These are phyloP conservation scores for Strigops habroptila DNA, from an alignment of 2,113 vertebrate genomes.

Conservation along the genomic window DNA sequence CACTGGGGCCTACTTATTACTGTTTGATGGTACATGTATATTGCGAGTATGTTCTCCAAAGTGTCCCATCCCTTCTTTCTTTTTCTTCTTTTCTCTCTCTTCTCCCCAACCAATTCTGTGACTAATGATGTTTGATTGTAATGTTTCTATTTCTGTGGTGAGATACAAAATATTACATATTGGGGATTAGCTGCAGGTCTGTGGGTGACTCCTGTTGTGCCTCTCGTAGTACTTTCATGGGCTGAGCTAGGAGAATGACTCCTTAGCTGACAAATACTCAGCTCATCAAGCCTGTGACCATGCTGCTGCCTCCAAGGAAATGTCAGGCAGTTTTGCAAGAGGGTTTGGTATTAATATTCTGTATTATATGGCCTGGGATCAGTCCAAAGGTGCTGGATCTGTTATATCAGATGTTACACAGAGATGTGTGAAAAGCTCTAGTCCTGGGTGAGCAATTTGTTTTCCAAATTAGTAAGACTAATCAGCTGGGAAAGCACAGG, in stretches of 20 bases:
- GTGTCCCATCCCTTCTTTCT: not conserved
- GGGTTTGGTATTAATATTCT: not conserved
- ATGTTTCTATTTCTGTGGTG: not conserved
- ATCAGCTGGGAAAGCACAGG: not conserved
- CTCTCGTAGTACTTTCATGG: rapidly evolving
- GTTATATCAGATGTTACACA: rapidly evolving
- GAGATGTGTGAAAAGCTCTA: not conserved
- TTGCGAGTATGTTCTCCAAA: not conserved
- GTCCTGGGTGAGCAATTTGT: not conserved
- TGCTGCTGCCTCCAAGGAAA: not conserved
- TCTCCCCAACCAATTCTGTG: not conserved
- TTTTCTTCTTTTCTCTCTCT: not conserved
- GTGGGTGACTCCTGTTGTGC: not conserved
- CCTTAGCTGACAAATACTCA: not conserved
- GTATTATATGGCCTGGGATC: not conserved
- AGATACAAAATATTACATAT: rapidly evolving
- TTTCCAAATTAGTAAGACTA: not conserved
- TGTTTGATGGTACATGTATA: not conserved
- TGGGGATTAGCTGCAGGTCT: not conserved
- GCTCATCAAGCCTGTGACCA: not conserved
- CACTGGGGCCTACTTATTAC: too few relatives aligned
- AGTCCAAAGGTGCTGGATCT: not conserved
- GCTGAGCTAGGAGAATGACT: not conserved
- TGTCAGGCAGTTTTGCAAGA: not conserved
- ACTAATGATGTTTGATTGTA: not conserved